A percentile compares a stretch with the other conserved stretches of the same genome.
Evolutionary conservation across 2,888 invertebrate species (phyloP).

Genomic region (Philonicus albiceps): DNA sequence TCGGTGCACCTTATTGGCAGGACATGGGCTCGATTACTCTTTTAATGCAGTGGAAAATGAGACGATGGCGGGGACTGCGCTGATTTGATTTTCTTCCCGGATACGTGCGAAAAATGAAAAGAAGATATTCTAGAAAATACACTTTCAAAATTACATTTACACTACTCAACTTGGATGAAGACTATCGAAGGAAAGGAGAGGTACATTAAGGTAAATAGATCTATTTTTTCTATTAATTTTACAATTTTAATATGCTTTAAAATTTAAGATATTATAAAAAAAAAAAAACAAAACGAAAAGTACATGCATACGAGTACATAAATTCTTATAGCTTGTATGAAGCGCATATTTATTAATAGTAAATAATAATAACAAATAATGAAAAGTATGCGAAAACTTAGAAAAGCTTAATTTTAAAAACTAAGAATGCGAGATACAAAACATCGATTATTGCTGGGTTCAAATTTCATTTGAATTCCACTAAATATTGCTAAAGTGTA

Average conservation of each 20-base stretch:
- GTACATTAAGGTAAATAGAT: no score
- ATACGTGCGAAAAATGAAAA: background rate
- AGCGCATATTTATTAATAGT: no score
- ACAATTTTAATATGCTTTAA: background rate
- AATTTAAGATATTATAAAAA: background rate
- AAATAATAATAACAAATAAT: no score
- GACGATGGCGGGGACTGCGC: background rate
- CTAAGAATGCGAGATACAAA: no score
- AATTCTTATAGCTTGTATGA: no score
- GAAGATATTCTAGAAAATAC: background rate
- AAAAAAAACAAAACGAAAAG: background rate
- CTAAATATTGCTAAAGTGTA: no score
- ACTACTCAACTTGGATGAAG: background rate
- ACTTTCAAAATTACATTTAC: background rate
- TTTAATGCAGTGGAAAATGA: background rate
- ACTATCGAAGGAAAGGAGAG: background rate
- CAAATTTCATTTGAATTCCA: no score
- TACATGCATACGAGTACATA: no score
- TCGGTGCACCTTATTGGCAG: background rate
- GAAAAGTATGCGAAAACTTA: no score
- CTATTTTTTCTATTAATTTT: background rate
- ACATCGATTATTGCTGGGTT: no score
- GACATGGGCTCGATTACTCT: background rate
- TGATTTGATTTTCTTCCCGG: background rate
- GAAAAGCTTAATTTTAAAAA: no score